Conservation (phyloP, 2,888 invertebrate genomes). For the Lapara coniferarum region DNA sequence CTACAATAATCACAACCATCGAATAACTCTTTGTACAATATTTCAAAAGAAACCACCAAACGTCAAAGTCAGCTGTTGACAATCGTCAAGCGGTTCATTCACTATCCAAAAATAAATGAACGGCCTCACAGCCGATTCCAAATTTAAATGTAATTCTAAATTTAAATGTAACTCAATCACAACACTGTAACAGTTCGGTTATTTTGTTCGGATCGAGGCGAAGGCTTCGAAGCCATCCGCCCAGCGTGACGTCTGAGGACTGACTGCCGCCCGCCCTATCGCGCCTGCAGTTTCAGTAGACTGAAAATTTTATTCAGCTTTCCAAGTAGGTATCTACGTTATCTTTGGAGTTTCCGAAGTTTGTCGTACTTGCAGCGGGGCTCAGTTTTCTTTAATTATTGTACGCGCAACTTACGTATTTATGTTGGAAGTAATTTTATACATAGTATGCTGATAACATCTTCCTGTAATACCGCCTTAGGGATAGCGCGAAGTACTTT, state of each 20-base stretch:
- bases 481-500: neutral
- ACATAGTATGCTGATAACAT: conserved; percentile 14
- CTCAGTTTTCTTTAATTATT: conserved; percentile 23
- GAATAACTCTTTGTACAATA: conserved; percentile 31
- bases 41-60: conserved; percentile 33
- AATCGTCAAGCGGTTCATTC: conserved; percentile 39
- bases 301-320: conserved; percentile 48
- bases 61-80: conserved; percentile 51
- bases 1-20: conserved; percentile 41
- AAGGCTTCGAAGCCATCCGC: conserved; percentile 59
- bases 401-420: conserved; percentile 9
- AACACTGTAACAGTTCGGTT: conserved; percentile 38
- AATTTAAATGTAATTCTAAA: conserved; percentile 32
- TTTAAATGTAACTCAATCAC: conserved; percentile 38
- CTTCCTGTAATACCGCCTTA: neutral
- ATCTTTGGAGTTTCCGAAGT: conserved; percentile 35
- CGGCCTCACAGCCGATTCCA: conserved; percentile 31
- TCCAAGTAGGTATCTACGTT: conserved; percentile 29
- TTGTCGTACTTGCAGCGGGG: conserved; percentile 27
- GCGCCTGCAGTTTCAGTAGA: conserved; percentile 36
- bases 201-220: conserved; percentile 28
- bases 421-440: conserved; percentile 5
- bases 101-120: conserved; percentile 41
- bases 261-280: conserved; percentile 69
- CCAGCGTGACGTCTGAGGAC: conserved; percentile 53